Conservation (phyloP, 2,888 invertebrate species). For the Oxystoma pomonae region DNA sequence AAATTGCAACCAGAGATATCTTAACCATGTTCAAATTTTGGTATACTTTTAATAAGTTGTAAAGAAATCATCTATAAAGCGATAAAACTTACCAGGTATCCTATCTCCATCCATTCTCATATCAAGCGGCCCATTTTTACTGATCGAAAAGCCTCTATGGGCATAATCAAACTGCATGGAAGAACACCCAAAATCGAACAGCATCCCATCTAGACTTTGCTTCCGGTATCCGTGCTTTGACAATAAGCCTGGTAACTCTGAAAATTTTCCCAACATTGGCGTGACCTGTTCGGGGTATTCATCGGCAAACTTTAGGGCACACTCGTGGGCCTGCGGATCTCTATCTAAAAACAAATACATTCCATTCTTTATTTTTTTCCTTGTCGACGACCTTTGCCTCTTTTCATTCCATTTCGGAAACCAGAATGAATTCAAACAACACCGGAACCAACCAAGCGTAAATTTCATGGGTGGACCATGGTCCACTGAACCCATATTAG, state of each 20-base stretch:
- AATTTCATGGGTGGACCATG: too few species aligned
- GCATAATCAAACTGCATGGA: constrained; percentile 90
- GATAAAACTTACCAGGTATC: constrained; percentile 60
- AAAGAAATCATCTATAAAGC: too few species aligned
- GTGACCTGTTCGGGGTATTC: constrained; percentile 67
- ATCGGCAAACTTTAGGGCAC: constrained; percentile 61
- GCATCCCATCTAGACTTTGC: constrained; percentile 75
- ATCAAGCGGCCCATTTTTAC: constrained; percentile 82
- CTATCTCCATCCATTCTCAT: constrained; percentile 91
- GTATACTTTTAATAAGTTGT: too few species aligned
- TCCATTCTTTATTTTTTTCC: too few species aligned
- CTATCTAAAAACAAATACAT: constrained; percentile 71
- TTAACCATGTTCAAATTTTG: too few species aligned
- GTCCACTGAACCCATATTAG: too few species aligned
- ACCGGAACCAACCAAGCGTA: too few species aligned
- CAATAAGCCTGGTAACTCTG: constrained; percentile 73
- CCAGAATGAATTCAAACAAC: too few species aligned
- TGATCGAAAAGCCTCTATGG: constrained; percentile 81
- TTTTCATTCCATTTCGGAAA: too few species aligned
- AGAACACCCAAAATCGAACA: constrained; percentile 93
- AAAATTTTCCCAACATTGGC: constrained; percentile 84
- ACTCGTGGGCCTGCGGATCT: constrained; percentile 74
- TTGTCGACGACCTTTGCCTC: too few species aligned
- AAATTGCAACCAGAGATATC: too few species aligned
- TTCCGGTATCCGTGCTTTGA: constrained; percentile 54